These are phyloP conservation scores for Cranoglanis bouderius DNA, from an alignment of 2,113 vertebrate genomes.

Conservation along the genomic window DNA sequence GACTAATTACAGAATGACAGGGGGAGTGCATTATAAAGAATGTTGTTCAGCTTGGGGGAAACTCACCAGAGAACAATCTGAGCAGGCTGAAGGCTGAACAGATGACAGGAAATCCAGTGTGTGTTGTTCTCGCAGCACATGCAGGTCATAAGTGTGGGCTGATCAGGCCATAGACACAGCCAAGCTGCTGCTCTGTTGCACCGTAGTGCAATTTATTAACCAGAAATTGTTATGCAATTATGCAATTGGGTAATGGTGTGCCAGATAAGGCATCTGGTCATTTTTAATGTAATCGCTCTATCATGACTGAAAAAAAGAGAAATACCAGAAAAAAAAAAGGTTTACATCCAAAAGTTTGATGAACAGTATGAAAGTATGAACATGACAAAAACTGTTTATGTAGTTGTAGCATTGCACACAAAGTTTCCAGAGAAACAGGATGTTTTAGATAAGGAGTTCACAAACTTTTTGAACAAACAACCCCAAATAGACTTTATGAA, in stretches of 20 bases:
- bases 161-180: neutral
- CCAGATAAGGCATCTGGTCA: neutral
- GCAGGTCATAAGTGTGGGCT: neutral
- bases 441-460: neutral
- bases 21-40: neutral
- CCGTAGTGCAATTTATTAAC: neutral
- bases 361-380: neutral
- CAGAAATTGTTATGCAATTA: neutral
- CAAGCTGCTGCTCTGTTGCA: conserved; percentile 1
- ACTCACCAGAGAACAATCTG: conserved; percentile 5
- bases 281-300: neutral
- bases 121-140: conserved; percentile 31
- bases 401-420: neutral
- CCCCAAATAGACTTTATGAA: neutral
- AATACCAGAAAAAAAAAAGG: neutral
- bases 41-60: neutral
- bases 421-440: conserved; percentile 1
- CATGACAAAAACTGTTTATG: neutral
- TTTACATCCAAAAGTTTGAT: neutral
- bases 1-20: neutral
- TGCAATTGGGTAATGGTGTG: neutral
- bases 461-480: neutral
- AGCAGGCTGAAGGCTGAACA: neutral
- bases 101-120: conserved; percentile 19
- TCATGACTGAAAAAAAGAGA: neutral